Evolutionary conservation across 2,888 invertebrate species (phyloP).

Genomic region (Leptinotarsa haldemani): DNA sequence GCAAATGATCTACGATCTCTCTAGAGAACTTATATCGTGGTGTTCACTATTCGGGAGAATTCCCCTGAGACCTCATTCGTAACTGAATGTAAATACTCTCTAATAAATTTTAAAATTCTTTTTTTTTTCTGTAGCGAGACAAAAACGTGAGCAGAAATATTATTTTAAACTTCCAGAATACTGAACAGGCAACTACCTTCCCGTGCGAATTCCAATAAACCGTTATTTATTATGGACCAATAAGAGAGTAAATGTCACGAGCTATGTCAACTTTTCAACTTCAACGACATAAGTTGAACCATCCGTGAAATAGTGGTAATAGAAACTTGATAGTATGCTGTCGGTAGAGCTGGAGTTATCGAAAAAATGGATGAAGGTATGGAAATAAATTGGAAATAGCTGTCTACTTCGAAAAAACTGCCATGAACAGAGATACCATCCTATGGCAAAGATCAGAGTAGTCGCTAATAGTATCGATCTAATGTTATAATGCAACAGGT

Average conservation of each 20-base stretch:
- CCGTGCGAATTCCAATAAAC: neutral
- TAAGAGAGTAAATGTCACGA: neutral
- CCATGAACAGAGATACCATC: no score
- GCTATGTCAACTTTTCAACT: neutral
- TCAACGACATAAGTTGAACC: neutral
- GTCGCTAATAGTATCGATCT: no score
- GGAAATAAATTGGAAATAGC: no score
- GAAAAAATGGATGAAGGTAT: no score
- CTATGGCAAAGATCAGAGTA: no score
- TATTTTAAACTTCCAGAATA: neutral
- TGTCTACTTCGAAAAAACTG: no score
- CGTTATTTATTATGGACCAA: conserved; percentile 7
- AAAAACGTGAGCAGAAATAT: neutral
- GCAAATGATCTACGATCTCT: conserved; percentile 3
- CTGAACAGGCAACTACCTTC: neutral
- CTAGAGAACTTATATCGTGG: neutral
- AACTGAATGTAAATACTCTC: neutral
- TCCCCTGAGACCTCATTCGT: neutral
- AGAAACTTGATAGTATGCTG: neutral
- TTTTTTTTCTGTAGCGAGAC: neutral
- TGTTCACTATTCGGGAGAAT: neutral
- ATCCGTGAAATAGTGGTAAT: neutral
- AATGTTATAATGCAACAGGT: no score
- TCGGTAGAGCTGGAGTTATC: neutral
- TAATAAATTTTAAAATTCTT: neutral